Conservation (phyloP, 1,140 invertebrate genomes). For the Muscidifurax raptorellus region DNA sequence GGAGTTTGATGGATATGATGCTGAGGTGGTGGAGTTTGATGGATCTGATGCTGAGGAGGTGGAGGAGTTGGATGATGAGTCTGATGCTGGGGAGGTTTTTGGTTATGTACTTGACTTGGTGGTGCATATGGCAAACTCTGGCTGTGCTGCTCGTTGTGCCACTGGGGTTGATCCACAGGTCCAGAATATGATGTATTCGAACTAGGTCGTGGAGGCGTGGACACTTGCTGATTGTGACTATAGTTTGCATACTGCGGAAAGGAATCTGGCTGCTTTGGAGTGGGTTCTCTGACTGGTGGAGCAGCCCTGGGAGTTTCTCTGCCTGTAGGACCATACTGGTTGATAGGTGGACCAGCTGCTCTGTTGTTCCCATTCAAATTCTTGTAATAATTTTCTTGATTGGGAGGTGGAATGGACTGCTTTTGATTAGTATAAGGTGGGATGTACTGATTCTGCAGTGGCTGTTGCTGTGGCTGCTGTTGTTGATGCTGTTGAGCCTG, state of each 20-base stretch:
- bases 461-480: conserved; percentile 58
- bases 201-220: conserved; percentile 51
- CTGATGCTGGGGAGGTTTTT: conserved; percentile 56
- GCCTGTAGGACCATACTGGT: conserved; percentile 54
- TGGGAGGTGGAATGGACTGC: conserved; percentile 53
- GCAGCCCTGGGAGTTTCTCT: conserved; percentile 53
- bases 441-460: conserved; percentile 56
- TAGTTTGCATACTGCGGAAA: conserved; percentile 64
- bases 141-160: conserved; percentile 56
- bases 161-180: conserved; percentile 57
- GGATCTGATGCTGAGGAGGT: neutral
- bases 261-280: conserved; percentile 60
- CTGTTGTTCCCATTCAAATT: conserved; percentile 69
- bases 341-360: conserved; percentile 39
- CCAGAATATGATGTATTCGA: conserved; percentile 56
- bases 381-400: conserved; percentile 68
- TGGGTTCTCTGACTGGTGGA: conserved; percentile 55
- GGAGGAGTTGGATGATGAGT: neutral
- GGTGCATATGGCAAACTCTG: conserved; percentile 43
- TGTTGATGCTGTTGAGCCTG: conserved; percentile 59
- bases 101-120: conserved; percentile 43
- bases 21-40: neutral
- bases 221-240: conserved; percentile 63
- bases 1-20: too few relatives aligned
- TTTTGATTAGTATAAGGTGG: conserved; percentile 61